phyloP scores from a whole-genome alignment of 2,888 invertebrate genomes.

The Anoncus sp. region DNA sequence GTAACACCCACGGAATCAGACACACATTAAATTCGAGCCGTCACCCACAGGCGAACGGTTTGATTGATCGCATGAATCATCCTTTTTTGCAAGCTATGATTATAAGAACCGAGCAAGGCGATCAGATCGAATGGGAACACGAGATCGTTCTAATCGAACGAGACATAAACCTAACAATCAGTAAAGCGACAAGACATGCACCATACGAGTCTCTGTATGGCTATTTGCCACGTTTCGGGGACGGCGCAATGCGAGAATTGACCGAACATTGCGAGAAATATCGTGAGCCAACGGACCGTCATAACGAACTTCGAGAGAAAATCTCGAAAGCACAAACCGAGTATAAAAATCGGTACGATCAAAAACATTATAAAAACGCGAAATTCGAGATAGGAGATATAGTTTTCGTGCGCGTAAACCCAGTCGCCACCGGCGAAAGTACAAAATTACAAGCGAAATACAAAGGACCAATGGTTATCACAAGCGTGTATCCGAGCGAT shows the following conservation, averaged over 20 bases:
- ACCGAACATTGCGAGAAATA: not conserved
- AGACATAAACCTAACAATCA: not conserved
- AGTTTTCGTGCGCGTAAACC: conserved; percentile 5
- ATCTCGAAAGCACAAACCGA: no score
- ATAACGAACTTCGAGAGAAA: no score
- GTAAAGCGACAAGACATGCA: not conserved
- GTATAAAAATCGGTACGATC: conserved; percentile 14
- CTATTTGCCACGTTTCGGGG: not conserved
- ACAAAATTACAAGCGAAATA: conserved; percentile 4
- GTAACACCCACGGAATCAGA: conserved; percentile 48
- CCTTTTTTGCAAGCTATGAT: conserved; percentile 41
- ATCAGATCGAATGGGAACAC: not conserved
- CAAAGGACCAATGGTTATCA: conserved; percentile 1
- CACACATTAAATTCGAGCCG: conserved; percentile 61
- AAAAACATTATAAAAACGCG: not conserved
- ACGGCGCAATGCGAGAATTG: not conserved
- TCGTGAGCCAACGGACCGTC: not conserved
- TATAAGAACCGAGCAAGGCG: not conserved
- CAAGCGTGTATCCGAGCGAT: not conserved
- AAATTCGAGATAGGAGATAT: conserved; percentile 1
- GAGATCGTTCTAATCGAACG: not conserved
- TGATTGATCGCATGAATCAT: conserved; percentile 55
- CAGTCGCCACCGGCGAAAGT: conserved; percentile 20
- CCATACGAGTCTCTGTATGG: not conserved
- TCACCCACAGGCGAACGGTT: conserved; percentile 61